Evolutionary conservation across 2,888 invertebrate genomes (phyloP).

Genomic region (Temnothorax rugatulus): DNA sequence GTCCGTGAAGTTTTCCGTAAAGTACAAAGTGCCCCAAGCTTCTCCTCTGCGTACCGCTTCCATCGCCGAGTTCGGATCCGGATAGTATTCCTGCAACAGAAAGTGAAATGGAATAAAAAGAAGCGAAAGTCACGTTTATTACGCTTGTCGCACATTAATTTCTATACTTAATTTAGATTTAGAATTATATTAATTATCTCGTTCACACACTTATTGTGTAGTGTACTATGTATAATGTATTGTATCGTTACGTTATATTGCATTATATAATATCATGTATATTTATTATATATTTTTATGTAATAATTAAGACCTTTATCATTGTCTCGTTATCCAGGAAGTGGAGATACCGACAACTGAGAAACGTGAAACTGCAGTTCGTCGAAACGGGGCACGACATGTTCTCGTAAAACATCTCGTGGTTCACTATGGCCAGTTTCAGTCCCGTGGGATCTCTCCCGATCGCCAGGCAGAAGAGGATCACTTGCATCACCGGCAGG

Average conservation of each 20-base stretch:
- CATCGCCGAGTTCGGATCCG: slow-evolving; percentile 89
- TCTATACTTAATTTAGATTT: neutral
- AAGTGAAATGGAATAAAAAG: neutral
- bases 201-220: neutral
- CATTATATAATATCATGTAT: neutral
- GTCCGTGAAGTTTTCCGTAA: slow-evolving; percentile 96
- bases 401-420: slow-evolving; percentile 88
- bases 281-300: neutral
- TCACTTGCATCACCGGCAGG: slow-evolving; percentile 97
- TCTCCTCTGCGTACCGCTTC: slow-evolving; percentile 92
- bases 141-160: neutral
- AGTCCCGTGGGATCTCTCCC: slow-evolving; percentile 95
- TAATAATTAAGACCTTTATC: slow-evolving; percentile 86
- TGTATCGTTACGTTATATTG: neutral
- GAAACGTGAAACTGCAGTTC: slow-evolving; percentile 91
- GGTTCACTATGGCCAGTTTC: slow-evolving; percentile 92
- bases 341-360: slow-evolving; percentile 93
- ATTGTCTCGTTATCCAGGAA: slow-evolving; percentile 92
- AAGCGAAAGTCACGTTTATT: neutral
- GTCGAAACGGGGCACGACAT: slow-evolving; percentile 87
- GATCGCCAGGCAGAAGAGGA: slow-evolving; percentile 96
- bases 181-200: neutral
- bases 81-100: slow-evolving; percentile 88
- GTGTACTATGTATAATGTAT: neutral
- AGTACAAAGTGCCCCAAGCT: slow-evolving; percentile 96